phyloP scores from a whole-genome alignment of 2,797 vertebrate genomes.

The Capromys pilorides region DNA sequence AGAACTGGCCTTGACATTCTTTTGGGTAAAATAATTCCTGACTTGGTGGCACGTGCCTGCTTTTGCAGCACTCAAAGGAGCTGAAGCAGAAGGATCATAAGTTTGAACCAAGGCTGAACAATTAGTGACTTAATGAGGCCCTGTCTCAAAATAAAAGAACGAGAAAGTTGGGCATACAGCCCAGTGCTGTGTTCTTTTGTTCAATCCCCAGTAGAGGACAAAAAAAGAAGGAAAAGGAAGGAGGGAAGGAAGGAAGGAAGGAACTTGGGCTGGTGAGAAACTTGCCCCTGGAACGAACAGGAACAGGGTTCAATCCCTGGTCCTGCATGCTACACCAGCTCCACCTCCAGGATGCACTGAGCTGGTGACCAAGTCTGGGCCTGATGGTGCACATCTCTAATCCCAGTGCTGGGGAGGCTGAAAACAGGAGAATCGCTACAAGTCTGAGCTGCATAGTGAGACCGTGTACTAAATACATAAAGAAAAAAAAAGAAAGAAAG shows the following conservation, averaged over 20 bases:
- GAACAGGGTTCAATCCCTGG: too few relatives aligned
- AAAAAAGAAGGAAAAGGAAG: background rate
- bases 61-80: background rate
- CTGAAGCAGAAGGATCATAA: background rate
- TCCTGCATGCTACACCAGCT: too few relatives aligned
- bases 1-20: background rate
- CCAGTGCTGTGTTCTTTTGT: background rate
- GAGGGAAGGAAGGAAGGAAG: too few relatives aligned
- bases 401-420: too few relatives aligned
- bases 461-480: too few relatives aligned
- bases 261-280: too few relatives aligned
- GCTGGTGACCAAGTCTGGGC: too few relatives aligned
- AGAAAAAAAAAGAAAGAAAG: background rate
- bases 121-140: background rate
- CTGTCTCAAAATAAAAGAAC: background rate
- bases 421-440: too few relatives aligned
- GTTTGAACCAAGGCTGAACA: background rate
- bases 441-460: too few relatives aligned
- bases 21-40: background rate
- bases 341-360: too few relatives aligned
- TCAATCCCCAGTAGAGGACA: background rate
- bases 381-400: too few relatives aligned
- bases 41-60: background rate
- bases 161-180: background rate
- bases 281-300: too few relatives aligned